Evolutionary conservation across 2,888 invertebrate genomes (phyloP), one percentile per base, ranked within the genome.

Genomic region (Margaritifera margaritifera): DNA sequence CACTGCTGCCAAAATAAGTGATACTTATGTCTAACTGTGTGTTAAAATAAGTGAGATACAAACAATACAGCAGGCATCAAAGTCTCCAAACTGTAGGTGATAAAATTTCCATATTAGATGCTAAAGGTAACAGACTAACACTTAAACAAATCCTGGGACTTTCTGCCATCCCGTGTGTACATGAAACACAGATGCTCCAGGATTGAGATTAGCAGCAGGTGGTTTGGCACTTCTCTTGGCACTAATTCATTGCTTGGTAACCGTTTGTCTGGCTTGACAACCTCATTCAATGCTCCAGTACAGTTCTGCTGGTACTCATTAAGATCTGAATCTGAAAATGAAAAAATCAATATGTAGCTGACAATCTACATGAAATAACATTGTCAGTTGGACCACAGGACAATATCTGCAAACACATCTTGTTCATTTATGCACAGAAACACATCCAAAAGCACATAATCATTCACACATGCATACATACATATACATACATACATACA

Each of bases 161-260:
- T 80, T 52, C 65, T 66, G 22, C 68, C 69, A 72, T 87, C 84
- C 53, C 69, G 71, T 25, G 78, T 80, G 71, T 86, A 86, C 74
- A 86, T 80, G n/a, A 75, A 60, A 71, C 87, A 87, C 31, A 87
- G 73, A 65, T 87, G 86, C 67, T 87, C 87, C 66, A 87, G 75
- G 20, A 87, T 79, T 19, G 87, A 85, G 19, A 85, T 80, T 73
- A 86, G 79, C 62, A 87, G 79, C 19, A 87, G 80, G 70, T 87
- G 85, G 25, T 81, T 84, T 4, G 83, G 85, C 2, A 85, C 81
- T 15, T 77, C 72, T 31, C 78, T 74, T 18, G 81, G 84, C 3
- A 82, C 66, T 20, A 73, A 69, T 6, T 62, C 67, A 53, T 54
- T n/a, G 5, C 68, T 15, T 8, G 62, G 22, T n/a, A 31, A 42